Percentiles rank a stretch among this genome's conserved stretches.
Conservation (phyloP, 2,113 vertebrate species). For the Odontesthes bonariensis region DNA sequence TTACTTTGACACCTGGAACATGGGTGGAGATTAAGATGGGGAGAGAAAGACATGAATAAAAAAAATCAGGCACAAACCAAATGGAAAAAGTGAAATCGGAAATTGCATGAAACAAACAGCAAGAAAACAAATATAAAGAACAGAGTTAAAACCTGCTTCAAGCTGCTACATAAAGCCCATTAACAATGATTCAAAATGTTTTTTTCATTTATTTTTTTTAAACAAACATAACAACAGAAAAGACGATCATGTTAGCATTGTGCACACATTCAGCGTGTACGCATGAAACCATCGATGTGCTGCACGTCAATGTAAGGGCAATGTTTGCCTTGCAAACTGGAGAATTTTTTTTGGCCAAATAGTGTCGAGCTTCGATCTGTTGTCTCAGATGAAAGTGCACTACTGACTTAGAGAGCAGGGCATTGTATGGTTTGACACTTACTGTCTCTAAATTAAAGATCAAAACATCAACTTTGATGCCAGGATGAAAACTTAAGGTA, state of each 20-base stretch:
- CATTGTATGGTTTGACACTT: background rate
- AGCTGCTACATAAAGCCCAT: background rate
- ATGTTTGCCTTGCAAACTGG: no score
- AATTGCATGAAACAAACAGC: background rate
- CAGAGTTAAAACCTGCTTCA: background rate
- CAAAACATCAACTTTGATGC: slow-evolving; percentile 12
- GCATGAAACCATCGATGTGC: background rate
- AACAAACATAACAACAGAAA: background rate
- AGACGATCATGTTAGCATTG: no score
- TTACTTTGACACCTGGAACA: slow-evolving; percentile 21
- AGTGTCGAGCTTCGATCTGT: background rate
- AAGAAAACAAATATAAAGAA: slow-evolving; percentile 5
- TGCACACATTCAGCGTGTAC: no score
- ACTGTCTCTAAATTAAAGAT: slow-evolving; percentile 22
- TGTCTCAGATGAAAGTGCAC: slow-evolving; percentile 20
- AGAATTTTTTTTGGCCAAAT: background rate
- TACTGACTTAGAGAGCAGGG: slow-evolving; percentile 8
- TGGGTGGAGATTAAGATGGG: slow-evolving; percentile 1
- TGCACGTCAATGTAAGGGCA: no score
- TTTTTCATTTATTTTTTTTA: background rate
- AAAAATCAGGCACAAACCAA: slow-evolving; percentile 5
- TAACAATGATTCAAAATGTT: background rate
- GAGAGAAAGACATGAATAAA: slow-evolving; percentile 19
- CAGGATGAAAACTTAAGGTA: background rate
- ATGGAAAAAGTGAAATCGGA: background rate